Evolutionary conservation across 2,888 invertebrate species (phyloP).

Genomic region (Brenthis hecate): DNA sequence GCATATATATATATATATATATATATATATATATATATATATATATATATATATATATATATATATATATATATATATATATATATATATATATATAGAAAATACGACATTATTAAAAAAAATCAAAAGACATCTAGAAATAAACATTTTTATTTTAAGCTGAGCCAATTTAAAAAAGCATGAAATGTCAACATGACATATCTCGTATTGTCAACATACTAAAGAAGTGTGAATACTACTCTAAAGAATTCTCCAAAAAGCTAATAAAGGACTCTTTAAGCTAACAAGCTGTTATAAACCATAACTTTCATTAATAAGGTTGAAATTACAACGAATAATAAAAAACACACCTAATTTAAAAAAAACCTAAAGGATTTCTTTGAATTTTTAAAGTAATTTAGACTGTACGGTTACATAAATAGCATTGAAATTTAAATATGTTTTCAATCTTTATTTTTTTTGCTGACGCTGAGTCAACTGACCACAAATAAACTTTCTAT

Average conservation of each 20-base stretch:
- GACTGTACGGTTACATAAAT: not conserved
- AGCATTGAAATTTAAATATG: constrained; percentile 6
- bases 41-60: too few species aligned
- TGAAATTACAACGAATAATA: not conserved
- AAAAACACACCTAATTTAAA: not conserved
- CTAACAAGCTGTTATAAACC: not conserved
- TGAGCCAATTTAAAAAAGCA: not conserved
- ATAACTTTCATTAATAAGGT: not conserved
- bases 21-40: too few species aligned
- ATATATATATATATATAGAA: too few species aligned
- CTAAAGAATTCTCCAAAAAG: not conserved
- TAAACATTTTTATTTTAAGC: too few species aligned
- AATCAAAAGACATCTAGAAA: too few species aligned
- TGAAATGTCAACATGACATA: constrained; percentile 28
- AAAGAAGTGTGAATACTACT: constrained; percentile 11
- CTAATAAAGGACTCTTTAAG: not conserved
- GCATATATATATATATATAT: too few species aligned
- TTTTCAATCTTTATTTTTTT: constrained; percentile 43
- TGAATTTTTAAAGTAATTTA: not conserved
- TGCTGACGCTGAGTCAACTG: constrained; percentile 54
- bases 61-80: too few species aligned
- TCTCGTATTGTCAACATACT: constrained; percentile 20
- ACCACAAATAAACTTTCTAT: constrained; percentile 79
- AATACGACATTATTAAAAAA: too few species aligned
- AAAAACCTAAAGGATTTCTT: not conserved